Evolutionary conservation across 1,140 invertebrate species (phyloP).

Genomic region (Liolophura sinensis): DNA sequence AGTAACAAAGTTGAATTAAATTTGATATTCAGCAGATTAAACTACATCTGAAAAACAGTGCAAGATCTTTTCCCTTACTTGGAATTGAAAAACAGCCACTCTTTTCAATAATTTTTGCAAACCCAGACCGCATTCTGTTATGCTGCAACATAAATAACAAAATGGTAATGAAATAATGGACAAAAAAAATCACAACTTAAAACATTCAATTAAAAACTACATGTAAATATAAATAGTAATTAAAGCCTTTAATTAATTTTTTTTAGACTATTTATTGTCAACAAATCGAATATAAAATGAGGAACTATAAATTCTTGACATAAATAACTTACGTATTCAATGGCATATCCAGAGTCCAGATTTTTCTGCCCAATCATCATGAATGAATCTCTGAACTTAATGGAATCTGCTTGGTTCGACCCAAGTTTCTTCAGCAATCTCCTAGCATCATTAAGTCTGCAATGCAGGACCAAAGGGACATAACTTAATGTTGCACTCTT

Average conservation of each 20-base stretch:
- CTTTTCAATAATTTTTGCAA: slow-evolving; percentile 35
- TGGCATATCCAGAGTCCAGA: slow-evolving; percentile 61
- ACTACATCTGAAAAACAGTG: too few relatives aligned
- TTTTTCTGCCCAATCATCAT: slow-evolving; percentile 65
- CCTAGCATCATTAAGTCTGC: slow-evolving; percentile 39
- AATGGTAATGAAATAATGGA: not conserved
- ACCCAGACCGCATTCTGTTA: slow-evolving; percentile 26
- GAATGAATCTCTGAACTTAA: slow-evolving; percentile 63
- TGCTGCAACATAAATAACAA: not conserved
- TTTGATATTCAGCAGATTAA: too few relatives aligned
- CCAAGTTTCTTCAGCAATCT: slow-evolving; percentile 50
- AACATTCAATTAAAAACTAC: slow-evolving; percentile 1
- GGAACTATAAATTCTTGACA: not conserved
- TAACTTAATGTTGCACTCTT: too few relatives aligned
- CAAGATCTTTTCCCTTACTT: slow-evolving; percentile 21
- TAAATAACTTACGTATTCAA: slow-evolving; percentile 60
- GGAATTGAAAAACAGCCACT: slow-evolving; percentile 46
- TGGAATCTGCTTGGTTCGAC: slow-evolving; percentile 59
- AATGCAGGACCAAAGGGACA: slow-evolving; percentile 5
- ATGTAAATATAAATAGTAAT: not conserved
- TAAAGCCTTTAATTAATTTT: too few relatives aligned
- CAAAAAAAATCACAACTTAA: not conserved
- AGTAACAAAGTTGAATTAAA: too few relatives aligned
- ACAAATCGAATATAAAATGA: too few relatives aligned
- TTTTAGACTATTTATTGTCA: too few relatives aligned